phyloP scores from a whole-genome alignment of 2,888 invertebrate genomes.

The Spisula solida region DNA sequence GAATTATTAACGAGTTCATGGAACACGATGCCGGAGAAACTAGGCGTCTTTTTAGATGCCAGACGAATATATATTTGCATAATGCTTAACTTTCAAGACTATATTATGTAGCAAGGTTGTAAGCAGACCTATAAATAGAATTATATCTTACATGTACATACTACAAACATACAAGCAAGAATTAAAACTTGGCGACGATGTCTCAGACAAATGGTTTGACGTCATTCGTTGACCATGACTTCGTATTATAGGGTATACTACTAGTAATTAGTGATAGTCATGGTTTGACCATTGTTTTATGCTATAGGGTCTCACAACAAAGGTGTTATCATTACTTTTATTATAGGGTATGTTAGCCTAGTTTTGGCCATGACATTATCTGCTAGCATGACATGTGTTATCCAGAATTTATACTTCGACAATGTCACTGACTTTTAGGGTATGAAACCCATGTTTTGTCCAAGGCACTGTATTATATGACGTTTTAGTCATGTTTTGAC shows the following conservation, averaged over 20 bases:
- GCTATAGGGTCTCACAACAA: too few species aligned
- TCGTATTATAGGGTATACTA: not conserved
- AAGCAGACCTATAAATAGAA: conserved; percentile 1
- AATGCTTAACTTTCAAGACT: not conserved
- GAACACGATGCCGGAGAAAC: not conserved
- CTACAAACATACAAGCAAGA: not conserved
- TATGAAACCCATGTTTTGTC: too few species aligned
- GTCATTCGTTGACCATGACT: not conserved
- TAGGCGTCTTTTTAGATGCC: not conserved
- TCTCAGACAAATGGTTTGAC: not conserved
- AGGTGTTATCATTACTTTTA: too few species aligned
- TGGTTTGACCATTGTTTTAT: too few species aligned
- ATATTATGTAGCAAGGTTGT: not conserved
- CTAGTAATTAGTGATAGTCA: too few species aligned
- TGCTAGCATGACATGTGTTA: too few species aligned
- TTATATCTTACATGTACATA: not conserved
- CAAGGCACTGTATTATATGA: too few species aligned
- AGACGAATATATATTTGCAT: conserved; percentile 17
- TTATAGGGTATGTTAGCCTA: too few species aligned
- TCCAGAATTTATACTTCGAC: too few species aligned
- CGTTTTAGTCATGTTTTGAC: too few species aligned
- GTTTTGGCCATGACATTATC: too few species aligned
- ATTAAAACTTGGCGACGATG: not conserved
- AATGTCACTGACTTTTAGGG: too few species aligned
- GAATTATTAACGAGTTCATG: not conserved